Evolutionary conservation across 2,888 invertebrate species (phyloP), one percentile per base, ranked within the genome.

Genomic region (Acrocera orbiculus): DNA sequence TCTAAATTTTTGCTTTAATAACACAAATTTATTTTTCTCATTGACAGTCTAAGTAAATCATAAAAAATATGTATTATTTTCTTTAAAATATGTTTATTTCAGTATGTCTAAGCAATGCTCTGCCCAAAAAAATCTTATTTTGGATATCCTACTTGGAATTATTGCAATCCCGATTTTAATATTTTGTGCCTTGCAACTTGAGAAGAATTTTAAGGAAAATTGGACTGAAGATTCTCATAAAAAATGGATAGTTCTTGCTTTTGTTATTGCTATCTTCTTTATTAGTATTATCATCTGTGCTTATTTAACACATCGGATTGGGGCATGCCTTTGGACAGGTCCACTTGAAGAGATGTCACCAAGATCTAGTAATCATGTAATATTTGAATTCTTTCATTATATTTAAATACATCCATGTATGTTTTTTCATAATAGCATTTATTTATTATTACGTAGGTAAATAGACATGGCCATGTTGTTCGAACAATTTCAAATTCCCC

Each of bases 241-340:
- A 1, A 48, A 59, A 22, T 62, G 60, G 61, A 47, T 58, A 23
- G 62, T 62, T 4, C 54, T 62, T 30, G 61, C 57, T 3, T 44
- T 62, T 16, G 62, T 61, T 14, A 49, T 62, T 33, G 57, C 58
- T 9, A 54, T 62, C 51, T 46, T 62, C 11, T 41, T 58, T 10
- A 53, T 62, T 14, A 58, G 58, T 30, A 47, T 62, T 10, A 47
- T 61, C 31, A 58, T 62, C 34, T 62, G 61, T 34, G 59, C 59
- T 37, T 62, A 62, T 50, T 59, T 62, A 4, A 61, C 61, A 3
- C 61, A 61, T 39, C 54, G 62, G 31, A 54, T 62, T 52, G 62
- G 62, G 26, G 54, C 61, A 9, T 62, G 61, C 44, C 48, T 60
- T 25, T 61, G 62, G 62, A 51, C 57, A 5, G 59, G 59, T 10